Evolutionary conservation across 2,888 invertebrate species (phyloP), one percentile per base, ranked within the genome.

Genomic region (Maniola hyperantus): DNA sequence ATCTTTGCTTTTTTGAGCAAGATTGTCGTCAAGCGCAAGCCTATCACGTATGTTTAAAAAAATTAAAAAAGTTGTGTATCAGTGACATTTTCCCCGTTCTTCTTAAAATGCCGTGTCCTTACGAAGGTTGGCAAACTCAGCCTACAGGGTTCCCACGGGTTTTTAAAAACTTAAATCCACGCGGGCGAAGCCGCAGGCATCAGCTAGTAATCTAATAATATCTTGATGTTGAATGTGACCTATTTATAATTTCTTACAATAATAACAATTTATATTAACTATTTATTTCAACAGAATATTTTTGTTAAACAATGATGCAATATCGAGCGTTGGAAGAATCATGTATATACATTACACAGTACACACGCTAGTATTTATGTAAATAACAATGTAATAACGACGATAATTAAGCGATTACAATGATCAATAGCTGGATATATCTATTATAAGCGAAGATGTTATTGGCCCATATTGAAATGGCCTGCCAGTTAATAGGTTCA

Each of bases 231-330:
- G 18, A 55, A 18, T 55, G 11, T 39, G 57, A 42, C 26, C 20
- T 57, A 57, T 42, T 26, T 26, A 26, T 26, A 26, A 2, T 57
- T 57, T 57, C 57, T 57, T 1, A 18, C 39, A 39, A 55, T 55
- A 55, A 53, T n/a, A 50, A 20, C 50, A 50, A 50, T 10, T 6
- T 10, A 20, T 57, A 20, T 42, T 57, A 13, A 20, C 13, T 39
- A 57, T 18, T 42, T 18, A 8, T 8, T 2, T 10, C 18, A 34
- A 33, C 7, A 33, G n/a, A 36, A 36, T 5, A 36, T 36, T 54
- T 34, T 54, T 15, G 13, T 54, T 39, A 36, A 7, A 39, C 36
- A 18, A 57, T 57, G 57, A 57, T 57, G 57, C 57, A 57, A 57
- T 57, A 36, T 36, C 2, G 36, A 36, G 36, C 18, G 55, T 36